Evolutionary conservation across 2,888 invertebrate species (phyloP).

Genomic region (Lithophane ornitopus): DNA sequence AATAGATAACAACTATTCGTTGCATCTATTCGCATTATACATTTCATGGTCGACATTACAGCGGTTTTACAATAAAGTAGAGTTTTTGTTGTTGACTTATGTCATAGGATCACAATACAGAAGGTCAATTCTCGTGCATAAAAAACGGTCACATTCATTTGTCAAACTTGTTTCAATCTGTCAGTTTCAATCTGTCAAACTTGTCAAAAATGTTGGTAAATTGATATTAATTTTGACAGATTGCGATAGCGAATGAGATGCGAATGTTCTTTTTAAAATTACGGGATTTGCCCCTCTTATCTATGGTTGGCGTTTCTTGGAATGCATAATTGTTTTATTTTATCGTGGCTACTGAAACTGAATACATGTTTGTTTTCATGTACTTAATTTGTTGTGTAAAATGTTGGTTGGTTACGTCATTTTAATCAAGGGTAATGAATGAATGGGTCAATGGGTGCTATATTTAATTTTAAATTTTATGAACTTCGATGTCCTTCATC

Average conservation of each 20-base stretch:
- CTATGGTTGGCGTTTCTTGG: constrained; percentile 21
- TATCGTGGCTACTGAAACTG: constrained; percentile 40
- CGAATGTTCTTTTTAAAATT: no score
- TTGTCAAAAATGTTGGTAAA: no score
- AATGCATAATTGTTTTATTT: constrained; percentile 8
- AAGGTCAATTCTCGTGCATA: no score
- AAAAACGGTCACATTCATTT: no score
- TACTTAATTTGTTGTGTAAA: constrained; percentile 22
- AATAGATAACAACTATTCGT: constrained; percentile 66
- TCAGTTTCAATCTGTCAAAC: no score
- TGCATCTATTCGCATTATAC: constrained; percentile 62
- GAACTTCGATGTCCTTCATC: background rate
- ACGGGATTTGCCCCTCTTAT: no score
- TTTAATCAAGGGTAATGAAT: constrained; percentile 16
- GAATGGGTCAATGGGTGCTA: background rate
- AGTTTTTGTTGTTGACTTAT: constrained; percentile 53
- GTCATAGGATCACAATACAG: constrained; percentile 56
- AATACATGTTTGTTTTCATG: constrained; percentile 24
- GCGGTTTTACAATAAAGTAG: constrained; percentile 29
- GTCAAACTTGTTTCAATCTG: no score
- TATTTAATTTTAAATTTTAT: background rate
- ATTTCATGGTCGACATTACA: constrained; percentile 62
- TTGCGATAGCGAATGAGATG: no score
- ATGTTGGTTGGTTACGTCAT: constrained; percentile 30
- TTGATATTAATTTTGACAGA: no score